phyloP scores from a whole-genome alignment of 2,113 vertebrate species.

The Accipiter cooperii region DNA sequence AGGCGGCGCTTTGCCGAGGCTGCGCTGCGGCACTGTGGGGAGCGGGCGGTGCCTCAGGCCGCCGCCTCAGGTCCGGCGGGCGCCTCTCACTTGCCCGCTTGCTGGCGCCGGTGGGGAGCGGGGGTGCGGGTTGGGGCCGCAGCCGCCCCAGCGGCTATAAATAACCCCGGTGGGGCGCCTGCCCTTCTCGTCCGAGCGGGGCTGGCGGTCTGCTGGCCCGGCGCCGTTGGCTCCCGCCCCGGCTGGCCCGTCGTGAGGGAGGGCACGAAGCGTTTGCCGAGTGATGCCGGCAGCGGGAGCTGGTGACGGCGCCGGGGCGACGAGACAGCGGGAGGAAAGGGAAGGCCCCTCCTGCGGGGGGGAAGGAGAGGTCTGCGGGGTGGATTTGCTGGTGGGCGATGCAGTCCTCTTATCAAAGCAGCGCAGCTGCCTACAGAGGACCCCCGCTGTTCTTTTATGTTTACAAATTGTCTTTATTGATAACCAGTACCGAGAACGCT shows the following conservation, averaged over 20 bases:
- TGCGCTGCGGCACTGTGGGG: fast-evolving
- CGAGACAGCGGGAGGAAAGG: not conserved
- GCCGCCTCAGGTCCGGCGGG: no score
- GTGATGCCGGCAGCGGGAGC: not conserved
- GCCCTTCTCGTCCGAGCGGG: not conserved
- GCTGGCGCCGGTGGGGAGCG: not conserved
- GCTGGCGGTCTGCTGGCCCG: not conserved
- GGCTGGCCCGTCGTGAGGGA: not conserved
- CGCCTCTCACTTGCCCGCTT: not conserved
- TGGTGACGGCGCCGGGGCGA: not conserved
- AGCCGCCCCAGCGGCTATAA: not conserved
- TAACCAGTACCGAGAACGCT: fast-evolving
- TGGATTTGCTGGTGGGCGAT: no score
- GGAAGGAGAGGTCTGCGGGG: no score
- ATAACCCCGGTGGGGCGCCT: no score
- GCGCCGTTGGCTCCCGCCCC: not conserved
- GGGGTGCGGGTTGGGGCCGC: not conserved
- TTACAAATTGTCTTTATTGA: fast-evolving
- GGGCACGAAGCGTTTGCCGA: not conserved
- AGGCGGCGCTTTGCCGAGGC: not conserved
- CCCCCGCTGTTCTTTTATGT: fast-evolving
- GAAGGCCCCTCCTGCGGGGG: not conserved
- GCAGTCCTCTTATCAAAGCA: no score
- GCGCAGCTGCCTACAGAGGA: no score
- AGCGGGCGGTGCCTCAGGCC: not conserved